Evolutionary conservation across 2,888 invertebrate genomes (phyloP).

Genomic region (Smittia sp.): DNA sequence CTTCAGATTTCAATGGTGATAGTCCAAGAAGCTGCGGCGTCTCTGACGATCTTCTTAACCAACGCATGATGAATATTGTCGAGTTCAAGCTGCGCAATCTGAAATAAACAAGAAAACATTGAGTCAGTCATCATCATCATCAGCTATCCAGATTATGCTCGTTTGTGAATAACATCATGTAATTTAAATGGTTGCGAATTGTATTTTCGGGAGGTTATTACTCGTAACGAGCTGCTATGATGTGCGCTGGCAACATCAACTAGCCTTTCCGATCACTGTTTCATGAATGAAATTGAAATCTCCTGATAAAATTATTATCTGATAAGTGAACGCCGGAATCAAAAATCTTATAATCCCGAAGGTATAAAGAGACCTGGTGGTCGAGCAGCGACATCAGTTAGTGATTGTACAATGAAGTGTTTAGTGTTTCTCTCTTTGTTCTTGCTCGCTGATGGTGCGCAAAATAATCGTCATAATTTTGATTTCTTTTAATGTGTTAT

Average conservation of each 20-base stretch:
- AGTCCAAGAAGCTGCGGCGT: constrained; percentile 29
- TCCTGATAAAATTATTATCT: too few relatives aligned
- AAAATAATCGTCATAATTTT: not conserved
- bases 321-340: too few relatives aligned
- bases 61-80: constrained; percentile 22
- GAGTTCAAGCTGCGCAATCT: not conserved
- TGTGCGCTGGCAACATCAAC: too few relatives aligned
- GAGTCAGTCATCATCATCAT: not conserved
- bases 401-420: not conserved
- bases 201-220: too few relatives aligned
- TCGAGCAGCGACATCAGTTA: not conserved
- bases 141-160: not conserved
- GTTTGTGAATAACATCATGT: too few relatives aligned
- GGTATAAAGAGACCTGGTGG: too few relatives aligned
- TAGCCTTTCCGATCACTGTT: too few relatives aligned
- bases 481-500: not conserved
- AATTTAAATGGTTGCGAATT: too few relatives aligned
- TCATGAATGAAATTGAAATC: too few relatives aligned
- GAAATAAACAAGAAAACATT: not conserved
- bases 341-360: too few relatives aligned
- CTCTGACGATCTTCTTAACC: constrained; percentile 33
- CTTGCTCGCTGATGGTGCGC: not conserved
- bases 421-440: not conserved
- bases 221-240: too few relatives aligned
- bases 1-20: constrained; percentile 16